A percentile compares a stretch with the other conserved stretches of the same genome.
phyloP scores from a whole-genome alignment of 2,888 invertebrate genomes.

The Macrophya alboannulata region DNA sequence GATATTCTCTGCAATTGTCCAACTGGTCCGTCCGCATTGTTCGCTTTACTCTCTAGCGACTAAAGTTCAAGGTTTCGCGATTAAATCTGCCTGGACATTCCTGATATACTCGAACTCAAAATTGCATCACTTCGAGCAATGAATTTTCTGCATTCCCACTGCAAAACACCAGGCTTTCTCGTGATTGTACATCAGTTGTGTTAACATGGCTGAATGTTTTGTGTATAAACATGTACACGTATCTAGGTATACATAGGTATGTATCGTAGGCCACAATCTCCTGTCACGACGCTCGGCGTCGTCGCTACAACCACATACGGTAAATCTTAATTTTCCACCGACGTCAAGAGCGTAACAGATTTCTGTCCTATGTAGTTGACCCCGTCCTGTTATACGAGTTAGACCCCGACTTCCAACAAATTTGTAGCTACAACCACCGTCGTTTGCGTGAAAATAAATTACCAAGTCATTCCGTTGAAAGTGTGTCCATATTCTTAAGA shows the following conservation, averaged over 20 bases:
- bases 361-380: slow-evolving; percentile 40
- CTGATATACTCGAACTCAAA: neutral
- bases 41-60: neutral
- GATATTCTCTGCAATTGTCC: slow-evolving; percentile 24
- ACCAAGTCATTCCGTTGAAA: neutral
- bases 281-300: neutral
- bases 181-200: neutral
- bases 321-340: slow-evolving; percentile 39
- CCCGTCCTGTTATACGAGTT: slow-evolving; percentile 3
- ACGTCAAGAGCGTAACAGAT: slow-evolving; percentile 16
- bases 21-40: neutral
- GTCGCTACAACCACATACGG: neutral
- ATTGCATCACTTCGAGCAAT: neutral
- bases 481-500: neutral
- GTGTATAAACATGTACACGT: neutral
- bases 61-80: neutral
- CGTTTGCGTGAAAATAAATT: neutral
- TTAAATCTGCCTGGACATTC: neutral
- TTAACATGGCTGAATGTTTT: neutral
- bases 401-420: slow-evolving; percentile 32
- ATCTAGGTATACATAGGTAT: neutral
- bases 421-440: neutral
- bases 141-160: neutral
- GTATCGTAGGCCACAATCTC: neutral
- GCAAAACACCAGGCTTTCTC: neutral